A percentile compares a stretch with the other conserved stretches of the same genome.
phyloP scores from a whole-genome alignment of 92 coral and sea anemone species.

The Nematostella vectensis region DNA sequence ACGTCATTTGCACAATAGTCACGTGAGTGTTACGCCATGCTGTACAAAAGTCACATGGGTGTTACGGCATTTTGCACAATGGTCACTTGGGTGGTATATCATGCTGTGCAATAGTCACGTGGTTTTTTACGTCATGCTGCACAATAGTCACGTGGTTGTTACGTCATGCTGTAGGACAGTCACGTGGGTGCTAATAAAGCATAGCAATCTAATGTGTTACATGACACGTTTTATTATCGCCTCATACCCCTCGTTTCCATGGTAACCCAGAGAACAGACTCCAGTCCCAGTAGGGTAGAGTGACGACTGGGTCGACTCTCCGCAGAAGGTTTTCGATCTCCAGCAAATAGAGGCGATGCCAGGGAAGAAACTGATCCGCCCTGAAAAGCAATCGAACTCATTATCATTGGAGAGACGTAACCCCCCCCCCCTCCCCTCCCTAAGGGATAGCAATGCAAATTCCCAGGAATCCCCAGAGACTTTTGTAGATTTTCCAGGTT shows the following conservation, averaged over 20 bases:
- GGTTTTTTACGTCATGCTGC: too few species aligned
- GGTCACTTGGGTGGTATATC: too few species aligned
- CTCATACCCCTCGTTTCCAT: constrained; percentile 45
- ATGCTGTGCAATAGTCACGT: too few species aligned
- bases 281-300: constrained; percentile 78
- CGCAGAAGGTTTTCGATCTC: constrained; percentile 58
- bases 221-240: too few species aligned
- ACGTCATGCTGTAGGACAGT: too few species aligned
- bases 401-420: neutral
- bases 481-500: neutral
- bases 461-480: neutral
- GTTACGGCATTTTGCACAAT: too few species aligned
- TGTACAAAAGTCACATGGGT: too few species aligned
- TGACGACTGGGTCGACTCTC: constrained; percentile 54
- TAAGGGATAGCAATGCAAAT: neutral
- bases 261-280: constrained; percentile 54
- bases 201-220: too few species aligned
- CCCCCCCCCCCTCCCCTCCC: constrained; percentile 1
- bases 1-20: too few species aligned
- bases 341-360: constrained; percentile 75
- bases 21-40: too few species aligned
- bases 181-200: too few species aligned
- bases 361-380: constrained; percentile 54
- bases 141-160: too few species aligned
- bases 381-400: constrained; percentile 1